Base-by-base conservation (phyloP, 1,140 invertebrate genomes). In the Heliothis subflexa region DNA sequence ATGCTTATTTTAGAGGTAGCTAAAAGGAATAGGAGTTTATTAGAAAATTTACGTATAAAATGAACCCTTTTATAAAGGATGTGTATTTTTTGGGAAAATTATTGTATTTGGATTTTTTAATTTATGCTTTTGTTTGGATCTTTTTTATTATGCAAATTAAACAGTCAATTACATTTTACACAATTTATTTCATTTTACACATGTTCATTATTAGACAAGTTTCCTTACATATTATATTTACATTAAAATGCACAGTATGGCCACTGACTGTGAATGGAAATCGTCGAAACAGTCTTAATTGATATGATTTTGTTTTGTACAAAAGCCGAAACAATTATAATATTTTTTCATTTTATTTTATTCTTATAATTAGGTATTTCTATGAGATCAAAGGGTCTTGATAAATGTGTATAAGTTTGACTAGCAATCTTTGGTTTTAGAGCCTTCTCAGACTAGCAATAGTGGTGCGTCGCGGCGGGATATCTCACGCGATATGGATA, bases 131-230 rank as follows among this genome's bases (percentile, higher is more conserved):
- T 47, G 0, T 49, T 11, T 73, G 16, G 4, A 33, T 45, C 14
- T 33, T 47, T 64, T 10, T 80, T 28, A 55, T 55, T 25, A 55
- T 54, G 57, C 10, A 80, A 70, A 76, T 84, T 87, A 84, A 81
- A 80, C 81, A 76, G 18, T 49, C 13, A 28, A 52, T 75, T 88
- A 88, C 88, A 77, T 92, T 93, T 94, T 93, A 89, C 86, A 92
- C 88, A 91, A 93, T 94, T 93, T 93, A 94, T 92, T 93, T 92
- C 86, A 92, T 93, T 92, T 91, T 93, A 94, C 91, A 93, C 90
- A 91, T 89, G 89, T 93, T 93, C 78, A 89, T 93, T 90, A 90
- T 91, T 85, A 91, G 89, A 92, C 87, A 88, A 88, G 82, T 87
- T 88, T 84, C 66, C 90, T 94, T 93, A 93, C 52, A 83, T 77